Conservation (phyloP, 2,888 invertebrate species). For the Amphipoea lucens region DNA sequence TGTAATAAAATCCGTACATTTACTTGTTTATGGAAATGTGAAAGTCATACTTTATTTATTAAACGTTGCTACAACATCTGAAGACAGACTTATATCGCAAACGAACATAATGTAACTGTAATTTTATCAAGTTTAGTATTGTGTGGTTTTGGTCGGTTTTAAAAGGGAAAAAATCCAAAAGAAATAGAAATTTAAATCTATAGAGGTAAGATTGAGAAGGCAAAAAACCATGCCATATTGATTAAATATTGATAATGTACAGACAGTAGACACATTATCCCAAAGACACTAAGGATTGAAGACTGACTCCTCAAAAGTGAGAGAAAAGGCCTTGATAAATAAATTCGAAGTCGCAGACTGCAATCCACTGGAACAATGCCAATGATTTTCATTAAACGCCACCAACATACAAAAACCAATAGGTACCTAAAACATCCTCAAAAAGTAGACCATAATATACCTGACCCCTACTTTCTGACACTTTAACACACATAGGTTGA, state of each 20-base stretch:
- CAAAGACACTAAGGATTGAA: neutral
- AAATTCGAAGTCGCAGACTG: slow-evolving; percentile 21
- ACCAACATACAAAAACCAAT: neutral
- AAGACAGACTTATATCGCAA: slow-evolving; percentile 1
- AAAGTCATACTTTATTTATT: slow-evolving; percentile 46
- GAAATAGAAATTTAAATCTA: neutral
- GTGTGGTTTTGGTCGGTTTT: neutral
- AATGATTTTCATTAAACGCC: slow-evolving; percentile 17
- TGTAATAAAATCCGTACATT: slow-evolving; percentile 41
- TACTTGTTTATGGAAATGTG: slow-evolving; percentile 49
- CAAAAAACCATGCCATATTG: neutral
- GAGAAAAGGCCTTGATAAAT: slow-evolving; percentile 7
- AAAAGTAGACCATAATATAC: neutral
- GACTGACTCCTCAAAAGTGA: neutral
- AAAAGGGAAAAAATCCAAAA: neutral
- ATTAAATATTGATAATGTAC: neutral
- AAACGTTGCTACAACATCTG: slow-evolving; percentile 21
- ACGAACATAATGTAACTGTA: neutral
- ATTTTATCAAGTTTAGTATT: neutral
- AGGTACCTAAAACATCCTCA: neutral
- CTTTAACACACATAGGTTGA: neutral
- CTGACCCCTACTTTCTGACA: neutral
- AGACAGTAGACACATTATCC: neutral
- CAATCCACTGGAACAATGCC: slow-evolving; percentile 35
- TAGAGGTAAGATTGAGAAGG: neutral